Conservation (phyloP, 2,888 invertebrate species). For the Folsomia manolachei region DNA sequence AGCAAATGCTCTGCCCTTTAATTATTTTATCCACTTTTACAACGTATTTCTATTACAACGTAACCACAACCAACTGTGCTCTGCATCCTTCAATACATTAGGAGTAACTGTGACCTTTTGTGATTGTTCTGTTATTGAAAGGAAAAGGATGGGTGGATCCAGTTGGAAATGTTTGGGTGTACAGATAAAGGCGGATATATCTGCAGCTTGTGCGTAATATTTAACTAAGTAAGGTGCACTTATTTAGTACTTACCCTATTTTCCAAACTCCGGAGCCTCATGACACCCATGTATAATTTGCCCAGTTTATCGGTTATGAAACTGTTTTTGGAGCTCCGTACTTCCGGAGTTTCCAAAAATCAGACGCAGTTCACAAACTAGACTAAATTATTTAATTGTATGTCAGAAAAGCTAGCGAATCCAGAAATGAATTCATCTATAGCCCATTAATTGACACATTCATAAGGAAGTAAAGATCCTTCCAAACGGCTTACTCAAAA, state of each 20-base stretch:
- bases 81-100: too few species aligned
- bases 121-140: neutral
- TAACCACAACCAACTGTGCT: neutral
- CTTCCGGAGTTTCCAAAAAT: conserved; percentile 16
- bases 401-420: too few species aligned
- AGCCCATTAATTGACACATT: neutral
- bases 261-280: conserved; percentile 51
- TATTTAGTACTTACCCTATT: conserved; percentile 51
- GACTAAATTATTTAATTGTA: neutral
- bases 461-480: too few species aligned
- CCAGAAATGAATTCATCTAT: neutral
- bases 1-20: neutral
- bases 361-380: neutral
- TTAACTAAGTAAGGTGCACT: too few species aligned
- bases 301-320: conserved; percentile 22
- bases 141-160: conserved; percentile 2
- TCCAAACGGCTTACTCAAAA: too few species aligned
- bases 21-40: neutral
- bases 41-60: neutral
- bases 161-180: neutral
- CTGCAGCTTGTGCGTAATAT: too few species aligned
- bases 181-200: neutral
- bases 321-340: conserved; percentile 21
- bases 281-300: conserved; percentile 48
- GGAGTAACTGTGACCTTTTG: too few species aligned